Conservation (phyloP, 2,888 invertebrate species). For the Acronicta psi region DNA sequence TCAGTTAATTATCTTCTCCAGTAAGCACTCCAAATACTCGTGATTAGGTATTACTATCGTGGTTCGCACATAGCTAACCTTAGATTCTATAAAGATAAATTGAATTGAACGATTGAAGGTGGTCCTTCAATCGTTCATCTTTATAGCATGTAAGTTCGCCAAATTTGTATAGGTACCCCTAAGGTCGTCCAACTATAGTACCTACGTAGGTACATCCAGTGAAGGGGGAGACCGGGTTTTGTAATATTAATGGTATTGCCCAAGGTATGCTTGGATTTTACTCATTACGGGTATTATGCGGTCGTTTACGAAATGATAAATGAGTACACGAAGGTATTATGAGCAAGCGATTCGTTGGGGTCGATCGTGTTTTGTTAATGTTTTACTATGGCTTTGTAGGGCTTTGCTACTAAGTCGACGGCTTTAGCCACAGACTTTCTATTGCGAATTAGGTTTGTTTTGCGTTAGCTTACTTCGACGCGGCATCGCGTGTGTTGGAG, state of each 20-base stretch:
- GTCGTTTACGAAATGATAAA: constrained; percentile 86
- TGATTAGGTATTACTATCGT: no score
- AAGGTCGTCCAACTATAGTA: constrained; percentile 52
- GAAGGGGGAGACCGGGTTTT: constrained; percentile 74
- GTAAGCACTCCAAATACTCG: background rate
- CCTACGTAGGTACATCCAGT: constrained; percentile 54
- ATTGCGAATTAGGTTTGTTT: constrained; percentile 57
- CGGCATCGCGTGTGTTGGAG: constrained; percentile 26
- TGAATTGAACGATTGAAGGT: no score
- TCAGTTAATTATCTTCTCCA: background rate
- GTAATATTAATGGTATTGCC: constrained; percentile 85
- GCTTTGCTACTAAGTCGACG: constrained; percentile 60
- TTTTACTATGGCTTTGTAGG: constrained; percentile 72
- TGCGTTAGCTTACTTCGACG: constrained; percentile 43
- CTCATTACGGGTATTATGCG: constrained; percentile 87
- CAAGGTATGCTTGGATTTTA: constrained; percentile 87
- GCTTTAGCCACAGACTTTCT: constrained; percentile 53
- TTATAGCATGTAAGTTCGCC: constrained; percentile 13
- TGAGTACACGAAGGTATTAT: constrained; percentile 77
- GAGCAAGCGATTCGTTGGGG: constrained; percentile 69
- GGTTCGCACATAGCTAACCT: no score
- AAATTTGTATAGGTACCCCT: constrained; percentile 49
- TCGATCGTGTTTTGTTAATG: constrained; percentile 77
- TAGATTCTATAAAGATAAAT: no score
- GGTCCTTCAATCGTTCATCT: constrained; percentile 3